Conservation (phyloP, 1,140 invertebrate species). For the Halyomorpha halys region DNA sequence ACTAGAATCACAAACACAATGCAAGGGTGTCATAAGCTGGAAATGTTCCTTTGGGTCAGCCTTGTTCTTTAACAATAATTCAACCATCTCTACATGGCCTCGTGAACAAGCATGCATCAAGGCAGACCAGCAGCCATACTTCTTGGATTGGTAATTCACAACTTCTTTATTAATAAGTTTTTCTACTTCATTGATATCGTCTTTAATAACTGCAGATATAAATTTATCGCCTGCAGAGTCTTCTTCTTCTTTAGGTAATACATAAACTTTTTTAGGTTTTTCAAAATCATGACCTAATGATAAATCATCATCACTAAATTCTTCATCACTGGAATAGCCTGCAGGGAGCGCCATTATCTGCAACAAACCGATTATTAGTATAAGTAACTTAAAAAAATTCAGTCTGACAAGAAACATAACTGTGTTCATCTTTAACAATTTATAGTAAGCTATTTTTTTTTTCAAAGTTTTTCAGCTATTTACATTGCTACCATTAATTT, state of each 20-base stretch:
- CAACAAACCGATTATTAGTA: neutral
- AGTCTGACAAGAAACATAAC: too few relatives aligned
- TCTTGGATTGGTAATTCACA: constrained; percentile 36
- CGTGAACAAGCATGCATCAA: constrained; percentile 40
- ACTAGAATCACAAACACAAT: constrained; percentile 23
- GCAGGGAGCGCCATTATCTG: constrained; percentile 17
- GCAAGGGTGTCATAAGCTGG: constrained; percentile 18
- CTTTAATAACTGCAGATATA: constrained; percentile 9
- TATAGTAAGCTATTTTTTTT: too few relatives aligned
- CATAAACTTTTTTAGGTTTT: constrained; percentile 25
- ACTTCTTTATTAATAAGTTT: constrained; percentile 30
- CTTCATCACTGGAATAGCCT: constrained; percentile 21
- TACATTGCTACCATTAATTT: too few relatives aligned
- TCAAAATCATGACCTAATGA: constrained; percentile 1
- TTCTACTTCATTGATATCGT: constrained; percentile 20
- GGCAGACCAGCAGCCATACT: constrained; percentile 36
- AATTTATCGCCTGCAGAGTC: neutral
- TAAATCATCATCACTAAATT: constrained; percentile 15
- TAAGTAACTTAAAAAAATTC: too few relatives aligned
- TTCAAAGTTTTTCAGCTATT: too few relatives aligned
- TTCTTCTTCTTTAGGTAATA: neutral
- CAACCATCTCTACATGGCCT: constrained; percentile 36
- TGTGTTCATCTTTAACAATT: too few relatives aligned
- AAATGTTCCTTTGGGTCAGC: constrained; percentile 12
- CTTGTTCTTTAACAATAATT: constrained; percentile 33